Percentiles rank a stretch among this genome's conserved stretches.
Conservation (phyloP, 2,797 vertebrate species). For the Neomorphus geoffroyi region DNA sequence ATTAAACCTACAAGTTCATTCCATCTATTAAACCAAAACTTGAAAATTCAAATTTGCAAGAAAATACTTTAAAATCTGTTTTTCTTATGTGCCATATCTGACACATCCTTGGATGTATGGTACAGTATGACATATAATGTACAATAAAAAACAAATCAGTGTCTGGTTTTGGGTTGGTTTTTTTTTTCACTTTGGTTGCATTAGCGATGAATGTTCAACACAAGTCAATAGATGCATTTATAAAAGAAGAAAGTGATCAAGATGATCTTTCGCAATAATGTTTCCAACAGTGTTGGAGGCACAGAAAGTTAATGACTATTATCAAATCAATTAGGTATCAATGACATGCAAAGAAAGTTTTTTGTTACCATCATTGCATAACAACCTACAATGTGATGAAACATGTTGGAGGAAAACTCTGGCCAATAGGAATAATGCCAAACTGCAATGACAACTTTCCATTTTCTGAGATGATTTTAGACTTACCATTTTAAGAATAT, state of each 20-base stretch:
- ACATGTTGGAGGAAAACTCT: not conserved
- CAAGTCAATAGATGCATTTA: not conserved
- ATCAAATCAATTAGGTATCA: not conserved
- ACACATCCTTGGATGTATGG: not conserved
- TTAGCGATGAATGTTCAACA: not conserved
- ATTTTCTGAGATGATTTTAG: not conserved
- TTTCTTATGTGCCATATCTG: not conserved
- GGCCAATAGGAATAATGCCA: not conserved
- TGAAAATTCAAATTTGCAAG: not conserved
- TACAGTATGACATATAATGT: not conserved
- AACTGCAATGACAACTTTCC: not conserved
- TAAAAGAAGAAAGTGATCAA: not conserved
- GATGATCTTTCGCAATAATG: not conserved
- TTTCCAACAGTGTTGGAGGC: not conserved
- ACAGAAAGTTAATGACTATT: not conserved
- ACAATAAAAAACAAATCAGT: not conserved
- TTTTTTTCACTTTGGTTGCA: not conserved
- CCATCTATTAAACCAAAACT: not conserved
- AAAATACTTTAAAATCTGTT: not conserved
- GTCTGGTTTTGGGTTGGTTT: rapidly evolving
- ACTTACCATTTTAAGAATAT: constrained; percentile 67
- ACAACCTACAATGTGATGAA: not conserved
- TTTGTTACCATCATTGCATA: not conserved
- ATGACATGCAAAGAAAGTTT: not conserved
- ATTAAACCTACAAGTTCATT: not conserved